Conservation (phyloP, 2,888 invertebrate species). For the Aromia moschata region DNA sequence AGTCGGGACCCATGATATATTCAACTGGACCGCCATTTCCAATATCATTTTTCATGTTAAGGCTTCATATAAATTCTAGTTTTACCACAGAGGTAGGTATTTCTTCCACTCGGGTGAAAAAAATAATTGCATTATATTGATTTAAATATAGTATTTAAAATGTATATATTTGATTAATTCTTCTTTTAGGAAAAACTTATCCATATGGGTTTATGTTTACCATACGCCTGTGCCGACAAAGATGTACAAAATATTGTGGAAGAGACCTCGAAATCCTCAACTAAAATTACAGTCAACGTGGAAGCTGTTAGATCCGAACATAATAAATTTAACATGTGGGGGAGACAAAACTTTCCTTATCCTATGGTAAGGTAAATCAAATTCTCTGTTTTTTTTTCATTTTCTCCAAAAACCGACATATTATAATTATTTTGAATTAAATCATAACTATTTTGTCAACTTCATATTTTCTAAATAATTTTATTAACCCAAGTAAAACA, state of each 20-base stretch:
- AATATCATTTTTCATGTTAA: slow-evolving; percentile 73
- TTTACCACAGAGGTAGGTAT: slow-evolving; percentile 67
- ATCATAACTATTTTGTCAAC: too few relatives aligned
- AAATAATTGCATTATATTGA: too few relatives aligned
- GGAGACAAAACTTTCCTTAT: slow-evolving; percentile 77
- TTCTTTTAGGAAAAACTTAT: slow-evolving; percentile 75
- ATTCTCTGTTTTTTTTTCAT: too few relatives aligned
- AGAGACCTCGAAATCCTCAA: slow-evolving; percentile 65
- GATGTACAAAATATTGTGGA: slow-evolving; percentile 71
- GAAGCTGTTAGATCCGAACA: slow-evolving; percentile 75
- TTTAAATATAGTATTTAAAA: too few relatives aligned
- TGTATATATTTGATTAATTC: too few relatives aligned
- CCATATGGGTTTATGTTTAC: slow-evolving; percentile 80
- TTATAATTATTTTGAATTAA: too few relatives aligned
- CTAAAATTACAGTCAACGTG: slow-evolving; percentile 67
- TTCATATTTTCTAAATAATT: too few relatives aligned
- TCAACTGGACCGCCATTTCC: slow-evolving; percentile 69
- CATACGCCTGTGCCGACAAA: slow-evolving; percentile 71
- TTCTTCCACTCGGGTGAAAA: too few relatives aligned
- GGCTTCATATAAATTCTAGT: slow-evolving; percentile 68
- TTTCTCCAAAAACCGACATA: too few relatives aligned
- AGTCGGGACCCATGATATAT: slow-evolving; percentile 49
- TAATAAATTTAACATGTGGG: slow-evolving; percentile 70
- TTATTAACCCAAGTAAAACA: too few relatives aligned
- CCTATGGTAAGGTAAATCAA: slow-evolving; percentile 72